phyloP scores from a whole-genome alignment of 2,797 vertebrate genomes.

The Dipus sagitta region DNA sequence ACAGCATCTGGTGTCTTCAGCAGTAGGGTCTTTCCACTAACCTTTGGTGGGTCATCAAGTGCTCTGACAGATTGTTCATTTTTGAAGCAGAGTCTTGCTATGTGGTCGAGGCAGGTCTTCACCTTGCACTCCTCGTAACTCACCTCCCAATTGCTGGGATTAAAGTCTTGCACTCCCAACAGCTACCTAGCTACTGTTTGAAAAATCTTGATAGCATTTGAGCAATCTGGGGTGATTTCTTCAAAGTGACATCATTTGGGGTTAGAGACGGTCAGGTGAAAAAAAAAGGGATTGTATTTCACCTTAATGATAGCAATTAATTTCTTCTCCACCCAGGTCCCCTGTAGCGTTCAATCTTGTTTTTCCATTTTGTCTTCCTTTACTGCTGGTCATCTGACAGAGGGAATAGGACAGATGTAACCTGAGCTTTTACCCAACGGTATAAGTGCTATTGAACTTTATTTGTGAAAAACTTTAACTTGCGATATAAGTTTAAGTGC shows the following conservation, averaged over 20 bases:
- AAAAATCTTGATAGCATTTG: not conserved
- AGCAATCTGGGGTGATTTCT: not conserved
- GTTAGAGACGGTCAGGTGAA: not conserved
- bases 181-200: not conserved
- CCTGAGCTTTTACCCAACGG: not conserved
- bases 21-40: too few relatives aligned
- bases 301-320: not conserved
- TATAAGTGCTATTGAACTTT: too few relatives aligned
- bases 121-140: not conserved
- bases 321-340: not conserved
- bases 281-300: not conserved
- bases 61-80: too few relatives aligned
- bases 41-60: too few relatives aligned
- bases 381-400: not conserved
- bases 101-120: not conserved
- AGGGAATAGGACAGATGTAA: not conserved
- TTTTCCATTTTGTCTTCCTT: not conserved
- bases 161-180: not conserved
- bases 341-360: not conserved
- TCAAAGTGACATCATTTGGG: not conserved
- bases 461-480: not conserved
- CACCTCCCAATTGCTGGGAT: not conserved
- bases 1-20: too few relatives aligned
- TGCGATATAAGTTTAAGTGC: not conserved
- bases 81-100: not conserved